Base-by-base conservation (phyloP, 2,797 vertebrate species). In the Macropus fuliginosus region DNA sequence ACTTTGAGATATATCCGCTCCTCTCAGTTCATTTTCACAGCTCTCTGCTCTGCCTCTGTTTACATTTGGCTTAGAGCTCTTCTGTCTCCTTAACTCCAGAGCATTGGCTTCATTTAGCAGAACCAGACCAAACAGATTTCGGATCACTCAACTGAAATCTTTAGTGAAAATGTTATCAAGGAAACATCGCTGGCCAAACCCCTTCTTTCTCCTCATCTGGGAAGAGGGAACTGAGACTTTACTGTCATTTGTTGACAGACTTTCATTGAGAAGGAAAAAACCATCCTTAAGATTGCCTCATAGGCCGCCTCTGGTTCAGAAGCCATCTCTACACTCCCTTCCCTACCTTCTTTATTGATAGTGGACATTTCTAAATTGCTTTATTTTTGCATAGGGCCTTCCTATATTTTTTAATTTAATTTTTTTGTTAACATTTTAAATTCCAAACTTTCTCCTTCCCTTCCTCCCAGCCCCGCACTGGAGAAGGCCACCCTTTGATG, bases 91-190 rank as follows among this genome's bases (percentile, higher is more conserved):
- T 56, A 8, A 56, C 29, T 66, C 55, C 95, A 93, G 3, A 93
- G 56, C 90, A 74, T 55, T 66, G 95, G 95, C 91, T 92, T 93
- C 91, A 40, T 24, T 94, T 93, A 91, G 91, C 95, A 92, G 55
- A 34, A 94, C 95, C 97, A 93, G 74, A 94, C 89, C 95, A 94
- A 94, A 91, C 55, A 94, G 90, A 90, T 46, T 89, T 94, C 95
- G 66, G 74, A 93, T 89, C 11, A n/a, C 93, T 3, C 1, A 81
- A 14, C 96, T 95, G 9, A 92, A 97, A 95, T 91, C 50, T 90
- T 97, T 92, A 29, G 2, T 54, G 95, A 90, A 31, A 13, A 56
- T 55, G 92, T 55, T 74, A 56, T 14, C 6, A 18, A 40, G 66
- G n/a, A 74, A 66, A n/a, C 13, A 14, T n/a, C 16, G 62, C 62